These are phyloP conservation scores for Hipposideros armiger DNA, from an alignment of 2,113 vertebrate species.

Conservation along the genomic window DNA sequence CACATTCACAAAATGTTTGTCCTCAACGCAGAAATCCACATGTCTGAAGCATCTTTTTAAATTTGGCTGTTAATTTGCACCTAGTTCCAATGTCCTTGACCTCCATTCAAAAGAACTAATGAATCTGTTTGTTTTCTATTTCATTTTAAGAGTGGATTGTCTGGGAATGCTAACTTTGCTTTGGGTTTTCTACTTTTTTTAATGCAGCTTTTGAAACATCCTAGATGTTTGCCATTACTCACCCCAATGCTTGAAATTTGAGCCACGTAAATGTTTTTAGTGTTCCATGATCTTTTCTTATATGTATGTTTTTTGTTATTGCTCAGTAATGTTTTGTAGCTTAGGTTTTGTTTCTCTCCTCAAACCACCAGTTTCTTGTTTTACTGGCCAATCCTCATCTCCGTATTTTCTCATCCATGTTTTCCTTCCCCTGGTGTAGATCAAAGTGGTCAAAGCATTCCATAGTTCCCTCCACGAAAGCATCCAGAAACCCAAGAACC, in stretches of 20 bases:
- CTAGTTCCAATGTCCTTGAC: background rate
- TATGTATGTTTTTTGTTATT: constrained; percentile 78
- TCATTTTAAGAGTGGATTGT: constrained; percentile 72
- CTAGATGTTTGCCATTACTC: constrained; percentile 75
- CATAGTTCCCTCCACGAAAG: constrained; percentile 95
- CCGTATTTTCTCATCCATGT: constrained; percentile 70
- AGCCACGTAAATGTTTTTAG: constrained; percentile 69
- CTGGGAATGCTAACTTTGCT: constrained; percentile 75
- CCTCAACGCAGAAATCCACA: constrained; percentile 50
- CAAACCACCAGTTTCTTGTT: background rate
- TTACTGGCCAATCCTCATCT: constrained; percentile 54
- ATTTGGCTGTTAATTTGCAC: constrained; percentile 61
- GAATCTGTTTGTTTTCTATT: constrained; percentile 72
- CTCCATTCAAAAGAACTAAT: constrained; percentile 79
- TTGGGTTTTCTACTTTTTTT: constrained; percentile 77
- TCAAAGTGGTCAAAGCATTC: constrained; percentile 99
- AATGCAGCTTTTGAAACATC: constrained; percentile 84
- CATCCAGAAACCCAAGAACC: constrained; percentile 94
- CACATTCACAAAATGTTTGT: constrained; percentile 47
- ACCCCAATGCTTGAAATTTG: constrained; percentile 80
- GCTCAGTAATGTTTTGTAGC: constrained; percentile 59
- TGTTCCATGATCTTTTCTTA: constrained; percentile 70
- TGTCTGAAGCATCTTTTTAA: constrained; percentile 56
- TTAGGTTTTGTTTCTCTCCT: constrained; percentile 71
- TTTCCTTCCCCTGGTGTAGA: constrained; percentile 87